Percentiles rank a stretch among this genome's conserved stretches.
These are phyloP conservation scores for Meghimatium bilineatum DNA, from an alignment of 2,888 invertebrate genomes.

Conservation along the genomic window DNA sequence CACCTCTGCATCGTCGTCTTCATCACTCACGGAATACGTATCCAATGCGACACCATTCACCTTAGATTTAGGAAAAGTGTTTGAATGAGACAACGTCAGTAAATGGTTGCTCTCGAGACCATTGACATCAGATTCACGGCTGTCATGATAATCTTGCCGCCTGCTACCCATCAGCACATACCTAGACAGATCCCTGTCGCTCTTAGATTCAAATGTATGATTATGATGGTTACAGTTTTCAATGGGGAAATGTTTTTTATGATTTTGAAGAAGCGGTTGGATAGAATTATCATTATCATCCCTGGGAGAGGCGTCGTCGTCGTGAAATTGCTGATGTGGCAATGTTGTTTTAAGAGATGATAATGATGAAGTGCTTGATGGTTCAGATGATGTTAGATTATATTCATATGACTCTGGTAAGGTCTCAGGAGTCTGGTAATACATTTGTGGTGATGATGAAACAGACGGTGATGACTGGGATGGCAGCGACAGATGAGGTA, in stretches of 20 bases:
- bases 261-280: background rate
- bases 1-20: conserved; percentile 20
- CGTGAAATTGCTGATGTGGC: conserved; percentile 12
- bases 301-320: conserved; percentile 9
- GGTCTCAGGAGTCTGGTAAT: background rate
- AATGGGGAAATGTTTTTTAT: background rate
- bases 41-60: conserved; percentile 4
- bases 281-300: conserved; percentile 8
- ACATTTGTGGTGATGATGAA: background rate
- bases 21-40: conserved; percentile 21
- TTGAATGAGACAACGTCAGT: conserved; percentile 26
- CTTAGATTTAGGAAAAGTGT: conserved; percentile 33
- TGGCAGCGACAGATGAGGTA: background rate
- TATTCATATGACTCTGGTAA: background rate
- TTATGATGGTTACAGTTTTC: background rate
- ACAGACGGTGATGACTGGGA: background rate
- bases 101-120: background rate
- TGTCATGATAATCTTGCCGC: background rate
- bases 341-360: background rate
- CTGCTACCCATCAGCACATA: background rate
- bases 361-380: background rate
- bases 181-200: conserved; percentile 13
- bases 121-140: background rate
- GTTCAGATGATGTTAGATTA: background rate
- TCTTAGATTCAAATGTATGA: conserved; percentile 9